A percentile compares a stretch with the other conserved stretches of the same genome.
These are phyloP conservation scores for Lindbergichthys nudifrons DNA, from an alignment of 2,797 vertebrate species.

Conservation along the genomic window DNA sequence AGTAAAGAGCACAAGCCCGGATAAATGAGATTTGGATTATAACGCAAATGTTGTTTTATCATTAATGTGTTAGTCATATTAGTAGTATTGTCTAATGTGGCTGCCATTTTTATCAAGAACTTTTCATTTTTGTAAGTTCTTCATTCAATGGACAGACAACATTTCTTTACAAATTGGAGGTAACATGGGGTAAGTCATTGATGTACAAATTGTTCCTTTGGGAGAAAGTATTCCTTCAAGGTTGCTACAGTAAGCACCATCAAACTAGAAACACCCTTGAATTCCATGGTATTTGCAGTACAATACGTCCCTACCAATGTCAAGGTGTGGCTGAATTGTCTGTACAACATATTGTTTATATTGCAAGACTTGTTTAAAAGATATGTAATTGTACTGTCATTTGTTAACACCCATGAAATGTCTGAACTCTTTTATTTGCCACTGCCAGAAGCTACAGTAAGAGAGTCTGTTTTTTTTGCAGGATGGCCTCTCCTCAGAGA, in stretches of 20 bases:
- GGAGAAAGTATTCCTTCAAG: not conserved
- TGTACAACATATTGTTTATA: not conserved
- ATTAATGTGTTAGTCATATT: no score
- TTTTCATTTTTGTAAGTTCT: no score
- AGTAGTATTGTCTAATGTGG: no score
- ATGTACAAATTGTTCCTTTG: no score
- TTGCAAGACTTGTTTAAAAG: constrained; percentile 20
- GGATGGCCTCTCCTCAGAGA: constrained; percentile 29
- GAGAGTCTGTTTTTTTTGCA: constrained; percentile 24
- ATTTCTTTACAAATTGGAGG: no score
- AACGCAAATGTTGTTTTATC: no score
- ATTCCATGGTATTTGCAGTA: not conserved
- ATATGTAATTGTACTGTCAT: constrained; percentile 29
- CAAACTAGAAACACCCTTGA: not conserved
- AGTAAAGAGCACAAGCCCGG: no score
- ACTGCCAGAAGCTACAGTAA: not conserved
- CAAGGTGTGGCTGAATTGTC: not conserved
- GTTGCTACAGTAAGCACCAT: not conserved
- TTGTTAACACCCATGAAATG: constrained; percentile 3
- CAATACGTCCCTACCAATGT: not conserved
- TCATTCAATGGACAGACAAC: no score
- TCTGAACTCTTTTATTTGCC: constrained; percentile 1
- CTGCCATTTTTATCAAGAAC: no score
- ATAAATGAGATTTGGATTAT: no score
- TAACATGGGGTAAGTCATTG: no score